Evolutionary conservation across 1,140 invertebrate species (phyloP), one percentile per base, ranked within the genome.

Genomic region (Atta cephalotes): DNA sequence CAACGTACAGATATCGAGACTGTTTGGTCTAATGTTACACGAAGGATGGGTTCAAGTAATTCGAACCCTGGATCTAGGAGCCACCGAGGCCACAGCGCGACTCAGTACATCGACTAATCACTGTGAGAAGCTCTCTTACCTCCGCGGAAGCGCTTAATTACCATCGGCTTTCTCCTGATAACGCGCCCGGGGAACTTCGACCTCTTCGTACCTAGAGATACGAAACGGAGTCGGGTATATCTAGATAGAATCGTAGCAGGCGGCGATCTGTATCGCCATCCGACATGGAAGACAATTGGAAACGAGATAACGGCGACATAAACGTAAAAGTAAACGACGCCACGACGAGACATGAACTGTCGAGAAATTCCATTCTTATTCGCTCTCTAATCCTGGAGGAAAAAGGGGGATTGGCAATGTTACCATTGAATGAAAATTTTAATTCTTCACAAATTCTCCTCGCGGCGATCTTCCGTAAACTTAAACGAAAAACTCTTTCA

Each of bases 271-370:
- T 89, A 89, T 89, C 88, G 84, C 63, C 7, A 14, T 71, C 78
- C 63, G 82, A 63, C 63, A 74, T 85, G 77, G 63, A 66, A 88
- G 88, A 89, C 88, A 89, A 89, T 89, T 90, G 85, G 89, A 89
- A 90, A 53, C 53, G 77, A 89, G 88, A 90, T 84, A 87, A 90
- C 88, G 77, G 84, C 79, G 71, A 87, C 88, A 84, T 89, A 89
- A 89, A 90, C 85, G 78, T 90, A 89, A 90, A 89, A 76, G 88
- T 60, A 82, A 90, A 89, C 88, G 84, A 84, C 65, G 76, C 72
- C 77, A 35, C 85, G 82, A 79, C 84, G 87, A 77, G 84, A 71
- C 82, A 21, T 9, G 18, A 2, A 66, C 10, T 21, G 65, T n/a
- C 18, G 68, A 49, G 88, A 56, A 86, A 81, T 89, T 49, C 25